Evolutionary conservation across 2,113 vertebrate genomes (phyloP), one percentile per base, ranked within the genome.

Genomic region (Daphoenositta chrysoptera): DNA sequence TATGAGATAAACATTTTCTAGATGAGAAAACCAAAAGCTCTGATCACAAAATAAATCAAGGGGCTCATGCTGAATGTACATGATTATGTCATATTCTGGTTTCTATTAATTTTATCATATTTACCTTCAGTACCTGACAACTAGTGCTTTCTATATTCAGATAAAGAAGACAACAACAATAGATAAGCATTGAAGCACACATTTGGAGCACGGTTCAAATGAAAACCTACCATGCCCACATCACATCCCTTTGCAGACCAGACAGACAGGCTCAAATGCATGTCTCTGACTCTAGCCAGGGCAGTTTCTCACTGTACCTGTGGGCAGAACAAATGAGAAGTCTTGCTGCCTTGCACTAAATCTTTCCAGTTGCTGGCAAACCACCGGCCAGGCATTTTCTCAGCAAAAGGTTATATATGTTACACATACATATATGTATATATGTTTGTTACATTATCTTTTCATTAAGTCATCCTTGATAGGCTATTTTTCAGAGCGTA

Each of bases 1-100:
- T 58, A 57, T n/a, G n/a, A 88, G 60, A 86, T 78, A 92, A 89
- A 84, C 44, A 69, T 87, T 93, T 94, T 93, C 76, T 75, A 84
- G 40, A 76, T 88, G 48, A 78, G 35, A 61, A 90, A 95, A 89
- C 31, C 70, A 89, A 94, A 90, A 73, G 13, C n/a, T 61, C 44
- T 61, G 50, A 75, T 35, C 37, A 79, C 64, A 88, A 96, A 87
- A 81, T 42, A 68, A 84, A 88, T 69, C 39, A 95, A 66, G 39
- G 12, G 37, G 44, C 19, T 72, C 35, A 26, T 61, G 68, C 50
- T 48, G 35, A 80, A 87, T 54, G 33, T 28, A 84, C 54, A 54
- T 6, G 18, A 81, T 75, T 80, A 80, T 21, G 21, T 65, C 68
- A 69, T 50, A 76, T 7, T 84, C 39, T 54, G 23, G 13, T 72